phyloP scores from a whole-genome alignment of 2,888 invertebrate genomes.

The Biston stratarius region DNA sequence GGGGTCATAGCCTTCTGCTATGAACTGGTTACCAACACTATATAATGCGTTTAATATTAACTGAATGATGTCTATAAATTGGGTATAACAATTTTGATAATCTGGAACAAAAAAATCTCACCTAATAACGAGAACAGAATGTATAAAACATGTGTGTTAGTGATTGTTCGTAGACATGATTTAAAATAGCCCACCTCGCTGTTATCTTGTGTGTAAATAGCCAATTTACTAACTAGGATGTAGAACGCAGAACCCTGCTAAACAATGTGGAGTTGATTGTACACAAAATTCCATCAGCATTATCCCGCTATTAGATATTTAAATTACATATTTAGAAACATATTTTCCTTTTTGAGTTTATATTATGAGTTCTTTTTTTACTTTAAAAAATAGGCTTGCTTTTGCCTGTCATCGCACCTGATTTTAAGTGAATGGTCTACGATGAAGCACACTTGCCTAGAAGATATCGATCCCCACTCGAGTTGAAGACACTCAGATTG shows the following conservation, averaged over 20 bases:
- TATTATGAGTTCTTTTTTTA: too few species aligned
- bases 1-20: slow-evolving; percentile 17
- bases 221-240: not conserved
- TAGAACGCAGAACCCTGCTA: not conserved
- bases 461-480: too few species aligned
- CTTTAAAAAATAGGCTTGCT: too few species aligned
- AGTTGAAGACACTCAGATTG: too few species aligned
- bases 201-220: not conserved
- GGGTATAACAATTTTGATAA: slow-evolving; percentile 4
- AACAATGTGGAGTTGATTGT: not conserved
- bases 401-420: too few species aligned
- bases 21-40: slow-evolving; percentile 1
- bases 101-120: not conserved
- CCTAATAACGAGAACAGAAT: slow-evolving; percentile 1
- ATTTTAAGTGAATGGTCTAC: too few species aligned
- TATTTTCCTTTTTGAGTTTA: too few species aligned
- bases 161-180: slow-evolving; percentile 7
- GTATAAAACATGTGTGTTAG: slow-evolving; percentile 1
- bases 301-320: too few species aligned
- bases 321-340: too few species aligned
- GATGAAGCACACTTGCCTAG: too few species aligned
- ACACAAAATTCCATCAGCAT: not conserved
- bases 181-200: not conserved
- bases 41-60: not conserved
- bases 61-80: not conserved